Conservation (phyloP, 2,113 vertebrate species). For the Seriola quinqueradiata region DNA sequence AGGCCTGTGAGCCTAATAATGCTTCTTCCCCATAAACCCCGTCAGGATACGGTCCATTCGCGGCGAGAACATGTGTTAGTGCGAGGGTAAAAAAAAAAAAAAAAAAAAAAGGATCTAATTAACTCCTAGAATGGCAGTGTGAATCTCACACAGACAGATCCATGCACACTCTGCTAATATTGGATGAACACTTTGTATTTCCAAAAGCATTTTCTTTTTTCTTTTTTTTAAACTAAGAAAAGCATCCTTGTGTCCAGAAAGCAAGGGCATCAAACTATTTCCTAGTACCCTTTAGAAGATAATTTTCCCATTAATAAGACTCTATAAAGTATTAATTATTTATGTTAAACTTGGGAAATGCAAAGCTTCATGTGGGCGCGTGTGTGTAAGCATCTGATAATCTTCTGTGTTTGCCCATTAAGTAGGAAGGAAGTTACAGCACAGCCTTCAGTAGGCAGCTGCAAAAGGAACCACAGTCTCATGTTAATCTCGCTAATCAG, state of each 20-base stretch:
- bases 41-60: slow-evolving; percentile 64
- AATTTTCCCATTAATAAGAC: slow-evolving; percentile 53
- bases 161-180: background rate
- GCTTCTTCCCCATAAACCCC: slow-evolving; percentile 59
- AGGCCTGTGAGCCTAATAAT: slow-evolving; percentile 62
- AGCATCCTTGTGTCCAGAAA: background rate
- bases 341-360: slow-evolving; percentile 44
- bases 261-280: slow-evolving; percentile 25
- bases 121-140: slow-evolving; percentile 37
- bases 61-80: slow-evolving; percentile 51
- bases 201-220: background rate
- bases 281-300: slow-evolving; percentile 42
- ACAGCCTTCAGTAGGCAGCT: slow-evolving; percentile 42
- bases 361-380: slow-evolving; percentile 10
- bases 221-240: background rate
- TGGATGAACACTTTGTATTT: slow-evolving; percentile 36
- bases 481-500: slow-evolving; percentile 38
- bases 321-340: slow-evolving; percentile 51
- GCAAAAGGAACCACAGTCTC: slow-evolving; percentile 21
- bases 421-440: slow-evolving; percentile 26
- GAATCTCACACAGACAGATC: slow-evolving; percentile 23
- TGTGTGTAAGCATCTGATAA: slow-evolving; percentile 30
- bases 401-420: slow-evolving; percentile 47
- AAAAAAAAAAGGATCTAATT: slow-evolving; percentile 52
- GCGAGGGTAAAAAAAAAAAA: slow-evolving; percentile 12